These are phyloP conservation scores for Silurus glanis DNA, from an alignment of 2,113 vertebrate species.

Conservation along the genomic window DNA sequence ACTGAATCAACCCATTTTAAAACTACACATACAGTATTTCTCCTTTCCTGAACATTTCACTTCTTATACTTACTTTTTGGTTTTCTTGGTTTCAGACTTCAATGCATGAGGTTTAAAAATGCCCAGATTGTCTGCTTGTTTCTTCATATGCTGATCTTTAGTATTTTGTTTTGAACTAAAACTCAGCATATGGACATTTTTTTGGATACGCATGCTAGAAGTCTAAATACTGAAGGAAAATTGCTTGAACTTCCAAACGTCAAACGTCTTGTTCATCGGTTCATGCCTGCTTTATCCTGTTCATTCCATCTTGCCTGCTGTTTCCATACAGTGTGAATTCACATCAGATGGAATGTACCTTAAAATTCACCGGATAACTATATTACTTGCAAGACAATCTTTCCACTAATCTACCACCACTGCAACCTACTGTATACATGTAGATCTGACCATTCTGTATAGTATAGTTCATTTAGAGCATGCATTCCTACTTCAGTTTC, in stretches of 20 bases:
- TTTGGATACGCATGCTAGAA: background rate
- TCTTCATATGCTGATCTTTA: background rate
- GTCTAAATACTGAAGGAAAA: background rate
- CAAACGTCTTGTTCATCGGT: conserved; percentile 10
- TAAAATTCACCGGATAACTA: conserved; percentile 21
- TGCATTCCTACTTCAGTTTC: conserved; percentile 30
- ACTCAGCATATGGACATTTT: background rate
- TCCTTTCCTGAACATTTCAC: background rate
- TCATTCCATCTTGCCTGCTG: conserved; percentile 33
- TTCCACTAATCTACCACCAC: conserved; percentile 27
- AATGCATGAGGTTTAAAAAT: background rate
- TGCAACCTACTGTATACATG: conserved; percentile 37
- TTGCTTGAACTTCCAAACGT: conserved; percentile 5
- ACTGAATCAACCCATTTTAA: background rate
- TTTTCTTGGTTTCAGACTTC: background rate
- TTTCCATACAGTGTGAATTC: conserved; percentile 3
- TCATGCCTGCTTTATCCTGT: conserved; percentile 28
- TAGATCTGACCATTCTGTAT: conserved; percentile 36
- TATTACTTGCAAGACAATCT: conserved; percentile 55
- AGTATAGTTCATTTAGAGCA: conserved; percentile 31
- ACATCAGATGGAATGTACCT: conserved; percentile 9
- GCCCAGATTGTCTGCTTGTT: background rate
- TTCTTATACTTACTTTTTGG: background rate
- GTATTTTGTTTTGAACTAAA: background rate
- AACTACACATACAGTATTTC: background rate